Base-by-base conservation (phyloP, 2,888 invertebrate species). In the Epinotia demarniana region DNA sequence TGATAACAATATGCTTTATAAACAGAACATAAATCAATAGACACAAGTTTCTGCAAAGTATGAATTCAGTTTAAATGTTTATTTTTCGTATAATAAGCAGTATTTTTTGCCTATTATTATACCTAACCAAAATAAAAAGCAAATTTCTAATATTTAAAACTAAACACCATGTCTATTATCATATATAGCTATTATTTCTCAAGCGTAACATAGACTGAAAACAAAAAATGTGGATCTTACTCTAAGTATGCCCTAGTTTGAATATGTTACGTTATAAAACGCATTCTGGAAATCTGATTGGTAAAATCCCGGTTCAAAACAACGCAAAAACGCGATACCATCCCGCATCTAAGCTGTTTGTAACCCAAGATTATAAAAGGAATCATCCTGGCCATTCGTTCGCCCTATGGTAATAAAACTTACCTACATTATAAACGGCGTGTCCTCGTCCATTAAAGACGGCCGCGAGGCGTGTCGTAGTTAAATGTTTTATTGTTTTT, bases 401-500 rank as follows among this genome's bases (percentile, higher is more conserved):
- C 83, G 82, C 87, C 89, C 88, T 88, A 89, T 87, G 89, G 88
- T 87, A 90, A 92, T 91, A 92, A 92, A 90, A 81, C 83, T 88
- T 81, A 81, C 88, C 87, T 87, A 89, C 87, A 91, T 91, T 90
- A 90, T 90, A 91, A 91, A 92, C 91, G 89, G 86, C 89, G 87
- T 87, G 89, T 86, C 85, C 86, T 84, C 83, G 85, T 88, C 86
- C 84, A 88, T 90, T 88, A 88, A 84, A 82, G 83, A 82, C 86
- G 85, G 87, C 81, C 85, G 86, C 85, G 82, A 84, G 87, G 88
- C 90, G 90, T 90, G 89, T 85, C 88, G 91, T 88, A 89, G 83
- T 91, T 90, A 91, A 90, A 90, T 86, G 79, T 90, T 92, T 92
- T 92, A 92, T 91, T 90, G 90, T 89, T 85, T 85, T 53, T 91